Base-by-base conservation (phyloP, 2,888 invertebrate species). In the Volucella inanis region DNA sequence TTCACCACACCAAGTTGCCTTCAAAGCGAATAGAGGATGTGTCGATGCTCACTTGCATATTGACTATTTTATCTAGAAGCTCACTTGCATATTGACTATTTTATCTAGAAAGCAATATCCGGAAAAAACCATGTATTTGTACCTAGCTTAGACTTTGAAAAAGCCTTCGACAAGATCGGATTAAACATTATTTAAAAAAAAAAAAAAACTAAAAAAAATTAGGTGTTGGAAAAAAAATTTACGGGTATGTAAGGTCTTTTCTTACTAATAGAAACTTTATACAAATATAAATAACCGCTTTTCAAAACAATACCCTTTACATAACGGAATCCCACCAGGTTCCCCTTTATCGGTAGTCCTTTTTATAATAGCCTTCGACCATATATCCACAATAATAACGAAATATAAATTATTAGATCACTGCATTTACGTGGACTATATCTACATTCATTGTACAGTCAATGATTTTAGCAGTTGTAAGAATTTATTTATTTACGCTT, bases 11-110 rank as follows among this genome's bases (percentile, higher is more conserved):
- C 72, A 81, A 64, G 64, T 74, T 0, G 86, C 78, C 8, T 82
- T 83, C 31, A 83, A 76, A 68, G 43, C 74, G 9, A 64, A 83
- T 38, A 61, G 72, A 22, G 80, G 72, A 38, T 79, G 68, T 8
- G 38, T 75, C 8, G 84, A 79, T 8, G 79, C 75, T 3, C 79
- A 61, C 14, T 15, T 80, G 4, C 80, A 74, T n/a, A 22, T 86
- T 10, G 75, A 82, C 39, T 67, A 77, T 31, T 75, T 45, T 39
- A 72, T 76, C 31, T 61, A 9, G 2, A 15, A 38, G 79, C 75
- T 3, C 79, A 61, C 14, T 15, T 80, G 4, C 80, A 74, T n/a
- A 22, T 86, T 10, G 75, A 82, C 39, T 67, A 77, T 31, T 75
- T 45, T 39, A 72, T 76, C 31, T 61, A 9, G 2, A 15, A 38